These are phyloP conservation scores for Holotrichia oblita DNA, from an alignment of 1,140 invertebrate species.

Conservation along the genomic window DNA sequence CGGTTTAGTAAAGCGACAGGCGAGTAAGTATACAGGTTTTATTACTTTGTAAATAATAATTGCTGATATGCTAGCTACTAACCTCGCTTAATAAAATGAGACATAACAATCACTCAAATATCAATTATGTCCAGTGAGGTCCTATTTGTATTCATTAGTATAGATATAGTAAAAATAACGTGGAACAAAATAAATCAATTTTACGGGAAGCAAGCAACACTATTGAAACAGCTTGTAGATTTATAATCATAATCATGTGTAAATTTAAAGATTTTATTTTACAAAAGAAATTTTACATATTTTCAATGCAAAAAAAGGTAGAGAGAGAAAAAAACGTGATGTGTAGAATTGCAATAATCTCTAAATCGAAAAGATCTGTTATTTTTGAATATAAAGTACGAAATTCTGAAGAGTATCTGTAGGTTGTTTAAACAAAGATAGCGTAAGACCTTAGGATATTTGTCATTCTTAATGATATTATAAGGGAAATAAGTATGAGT, in stretches of 20 bases:
- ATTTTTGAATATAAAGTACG: constrained; percentile 14
- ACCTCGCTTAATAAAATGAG: no score
- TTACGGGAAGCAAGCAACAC: no score
- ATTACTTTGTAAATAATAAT: no score
- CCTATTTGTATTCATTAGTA: neutral
- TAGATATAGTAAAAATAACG: neutral
- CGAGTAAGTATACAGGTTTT: no score
- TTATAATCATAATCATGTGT: neutral
- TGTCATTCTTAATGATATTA: neutral
- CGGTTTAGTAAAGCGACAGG: no score
- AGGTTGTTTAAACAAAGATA: constrained; percentile 20
- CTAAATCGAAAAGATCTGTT: neutral
- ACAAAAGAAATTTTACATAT: neutral
- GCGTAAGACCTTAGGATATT: neutral
- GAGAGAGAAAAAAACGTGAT: neutral
- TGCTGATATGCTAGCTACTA: no score
- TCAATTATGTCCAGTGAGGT: no score
- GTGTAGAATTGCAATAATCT: constrained; percentile 4
- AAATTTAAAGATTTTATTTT: neutral
- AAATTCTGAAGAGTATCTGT: neutral
- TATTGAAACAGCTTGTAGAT: neutral
- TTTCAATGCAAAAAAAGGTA: neutral
- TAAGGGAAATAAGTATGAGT: neutral
- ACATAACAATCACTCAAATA: no score
- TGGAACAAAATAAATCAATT: neutral